Percentiles rank a stretch among this genome's conserved stretches.
phyloP scores from a whole-genome alignment of 2,113 vertebrate species.

The Cacatua alba region DNA sequence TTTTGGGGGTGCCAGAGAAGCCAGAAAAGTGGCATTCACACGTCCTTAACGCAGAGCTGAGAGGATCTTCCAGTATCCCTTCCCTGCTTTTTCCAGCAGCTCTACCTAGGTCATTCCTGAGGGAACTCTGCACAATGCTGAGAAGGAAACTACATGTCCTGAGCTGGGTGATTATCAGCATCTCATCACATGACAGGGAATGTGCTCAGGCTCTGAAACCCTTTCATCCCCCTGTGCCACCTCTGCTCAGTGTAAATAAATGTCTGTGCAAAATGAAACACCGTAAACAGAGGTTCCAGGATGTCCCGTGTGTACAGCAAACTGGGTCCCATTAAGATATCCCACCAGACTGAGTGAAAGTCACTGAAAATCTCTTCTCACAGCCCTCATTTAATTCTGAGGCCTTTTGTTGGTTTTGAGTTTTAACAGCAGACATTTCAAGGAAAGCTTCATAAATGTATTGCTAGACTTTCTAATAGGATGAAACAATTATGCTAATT shows the following conservation, averaged over 20 bases:
- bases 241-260: background rate
- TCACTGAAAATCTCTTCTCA: background rate
- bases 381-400: background rate
- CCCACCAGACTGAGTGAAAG: background rate
- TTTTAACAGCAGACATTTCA: background rate
- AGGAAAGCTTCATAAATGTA: background rate
- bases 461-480: background rate
- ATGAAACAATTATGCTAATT: background rate
- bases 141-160: background rate
- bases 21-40: background rate
- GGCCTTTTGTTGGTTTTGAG: background rate
- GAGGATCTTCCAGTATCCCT: background rate
- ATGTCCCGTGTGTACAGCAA: background rate
- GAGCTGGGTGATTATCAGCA: background rate
- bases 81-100: background rate
- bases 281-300: background rate
- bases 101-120: accelerated
- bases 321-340: background rate
- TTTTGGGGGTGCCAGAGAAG: background rate
- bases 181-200: background rate
- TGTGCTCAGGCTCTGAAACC: background rate
- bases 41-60: background rate
- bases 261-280: background rate
- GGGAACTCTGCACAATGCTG: background rate
- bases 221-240: background rate